Evolutionary conservation across 2,888 invertebrate genomes (phyloP).

Genomic region (Poecilobothrus nobilitatus): DNA sequence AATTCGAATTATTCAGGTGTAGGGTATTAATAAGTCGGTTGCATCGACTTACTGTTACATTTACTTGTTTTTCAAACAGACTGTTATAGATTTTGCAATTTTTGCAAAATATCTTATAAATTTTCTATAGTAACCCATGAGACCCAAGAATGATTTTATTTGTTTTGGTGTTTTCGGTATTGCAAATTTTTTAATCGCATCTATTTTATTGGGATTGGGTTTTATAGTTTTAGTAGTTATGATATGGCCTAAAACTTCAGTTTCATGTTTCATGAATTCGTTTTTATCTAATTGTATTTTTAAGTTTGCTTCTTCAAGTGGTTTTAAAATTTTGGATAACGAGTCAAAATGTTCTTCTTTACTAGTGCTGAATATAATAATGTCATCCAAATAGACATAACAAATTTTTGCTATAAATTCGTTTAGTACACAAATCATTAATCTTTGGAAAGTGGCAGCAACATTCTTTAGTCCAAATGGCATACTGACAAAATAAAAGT

Average conservation of each 20-base stretch:
- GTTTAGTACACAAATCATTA: constrained; percentile 25
- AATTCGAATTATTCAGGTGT: too few species aligned
- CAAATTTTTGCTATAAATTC: constrained; percentile 26
- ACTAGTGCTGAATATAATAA: constrained; percentile 30
- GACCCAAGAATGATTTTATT: too few species aligned
- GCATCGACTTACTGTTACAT: too few species aligned
- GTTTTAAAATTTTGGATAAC: constrained; percentile 25
- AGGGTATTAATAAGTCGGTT: too few species aligned
- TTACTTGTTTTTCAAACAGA: neutral
- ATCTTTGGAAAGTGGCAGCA: constrained; percentile 21
- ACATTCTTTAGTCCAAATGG: too few species aligned
- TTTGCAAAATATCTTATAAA: too few species aligned
- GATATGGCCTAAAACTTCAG: constrained; percentile 30
- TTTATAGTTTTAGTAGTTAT: constrained; percentile 29
- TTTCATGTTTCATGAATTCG: constrained; percentile 8
- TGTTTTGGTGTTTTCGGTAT: constrained; percentile 26
- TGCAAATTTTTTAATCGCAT: constrained; percentile 25
- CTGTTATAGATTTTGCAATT: too few species aligned
- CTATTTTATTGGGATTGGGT: constrained; percentile 30
- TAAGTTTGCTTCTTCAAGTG: constrained; percentile 24
- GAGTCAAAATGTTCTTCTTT: too few species aligned
- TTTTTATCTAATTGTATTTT: constrained; percentile 25
- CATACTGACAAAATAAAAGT: constrained; percentile 19
- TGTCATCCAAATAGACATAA: constrained; percentile 32
- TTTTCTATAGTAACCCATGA: too few species aligned